These are phyloP conservation scores for Phaetusa simplex DNA, from an alignment of 2,113 vertebrate species.

Conservation along the genomic window DNA sequence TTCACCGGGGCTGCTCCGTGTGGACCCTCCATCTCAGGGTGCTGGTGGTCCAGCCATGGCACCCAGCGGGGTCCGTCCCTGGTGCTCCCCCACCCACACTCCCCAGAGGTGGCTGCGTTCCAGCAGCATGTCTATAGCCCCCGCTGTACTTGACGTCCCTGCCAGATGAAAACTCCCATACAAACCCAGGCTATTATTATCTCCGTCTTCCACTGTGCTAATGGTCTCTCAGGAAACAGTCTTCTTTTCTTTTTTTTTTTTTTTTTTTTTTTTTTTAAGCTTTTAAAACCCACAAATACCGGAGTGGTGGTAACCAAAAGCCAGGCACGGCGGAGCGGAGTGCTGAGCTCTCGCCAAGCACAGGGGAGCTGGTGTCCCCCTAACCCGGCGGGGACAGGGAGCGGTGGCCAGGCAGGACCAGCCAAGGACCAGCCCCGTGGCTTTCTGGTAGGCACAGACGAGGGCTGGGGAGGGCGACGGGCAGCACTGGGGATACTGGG, in stretches of 20 bases:
- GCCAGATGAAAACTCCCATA: slow-evolving; percentile 13
- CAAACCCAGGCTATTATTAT: slow-evolving; percentile 38
- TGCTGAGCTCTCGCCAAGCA: rapidly evolving
- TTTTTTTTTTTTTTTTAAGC: background rate
- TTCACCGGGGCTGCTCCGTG: rapidly evolving
- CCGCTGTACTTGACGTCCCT: background rate
- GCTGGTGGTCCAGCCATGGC: background rate
- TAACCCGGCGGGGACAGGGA: background rate
- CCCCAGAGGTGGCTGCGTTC: background rate
- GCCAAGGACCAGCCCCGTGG: background rate
- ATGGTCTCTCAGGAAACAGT: slow-evolving; percentile 61
- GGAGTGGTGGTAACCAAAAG: rapidly evolving
- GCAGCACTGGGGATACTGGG: background rate
- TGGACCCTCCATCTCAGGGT: background rate
- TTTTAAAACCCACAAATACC: background rate
- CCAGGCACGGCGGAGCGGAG: background rate
- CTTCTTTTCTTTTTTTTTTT: background rate
- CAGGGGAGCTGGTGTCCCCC: background rate
- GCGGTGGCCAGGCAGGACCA: background rate
- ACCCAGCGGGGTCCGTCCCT: rapidly evolving
- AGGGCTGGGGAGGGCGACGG: background rate
- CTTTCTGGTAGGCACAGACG: background rate
- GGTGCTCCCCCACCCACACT: background rate
- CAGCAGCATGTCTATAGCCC: background rate
- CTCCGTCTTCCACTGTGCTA: slow-evolving; percentile 39